phyloP scores from a whole-genome alignment of 37 sponge, comb jelly and placozoan species.

The Oscarella lobularis region DNA sequence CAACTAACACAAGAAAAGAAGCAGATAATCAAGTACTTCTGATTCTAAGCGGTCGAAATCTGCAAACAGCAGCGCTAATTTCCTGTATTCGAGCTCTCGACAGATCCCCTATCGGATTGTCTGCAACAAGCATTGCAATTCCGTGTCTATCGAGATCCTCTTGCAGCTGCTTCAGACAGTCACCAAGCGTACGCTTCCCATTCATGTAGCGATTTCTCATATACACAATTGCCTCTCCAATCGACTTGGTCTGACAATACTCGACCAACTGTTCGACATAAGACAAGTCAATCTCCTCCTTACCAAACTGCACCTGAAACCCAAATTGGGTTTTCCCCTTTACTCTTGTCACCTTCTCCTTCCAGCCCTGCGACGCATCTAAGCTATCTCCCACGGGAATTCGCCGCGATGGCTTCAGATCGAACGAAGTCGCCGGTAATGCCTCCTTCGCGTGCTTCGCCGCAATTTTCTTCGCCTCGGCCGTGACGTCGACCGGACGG shows the following conservation, averaged over 20 bases:
- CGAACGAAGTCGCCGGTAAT: background rate
- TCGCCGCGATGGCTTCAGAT: background rate
- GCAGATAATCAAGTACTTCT: background rate
- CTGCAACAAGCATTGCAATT: background rate
- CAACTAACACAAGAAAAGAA: no score
- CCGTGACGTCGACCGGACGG: constrained; percentile 9
- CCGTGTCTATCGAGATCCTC: background rate
- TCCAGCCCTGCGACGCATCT: background rate
- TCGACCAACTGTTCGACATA: background rate
- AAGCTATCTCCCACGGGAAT: background rate
- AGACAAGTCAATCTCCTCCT: background rate
- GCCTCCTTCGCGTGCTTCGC: background rate
- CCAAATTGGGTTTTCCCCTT: background rate
- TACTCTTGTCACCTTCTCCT: background rate
- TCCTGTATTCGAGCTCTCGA: background rate
- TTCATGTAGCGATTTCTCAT: background rate
- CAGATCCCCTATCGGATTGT: background rate
- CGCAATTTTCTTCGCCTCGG: constrained; percentile 23
- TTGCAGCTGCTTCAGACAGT: background rate
- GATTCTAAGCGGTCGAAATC: background rate
- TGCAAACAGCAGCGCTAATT: background rate
- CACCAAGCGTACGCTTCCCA: background rate
- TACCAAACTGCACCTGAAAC: background rate
- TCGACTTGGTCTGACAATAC: background rate
- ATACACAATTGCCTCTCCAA: background rate